phyloP scores from a whole-genome alignment of 2,113 vertebrate species.

The Cygnus atratus region DNA sequence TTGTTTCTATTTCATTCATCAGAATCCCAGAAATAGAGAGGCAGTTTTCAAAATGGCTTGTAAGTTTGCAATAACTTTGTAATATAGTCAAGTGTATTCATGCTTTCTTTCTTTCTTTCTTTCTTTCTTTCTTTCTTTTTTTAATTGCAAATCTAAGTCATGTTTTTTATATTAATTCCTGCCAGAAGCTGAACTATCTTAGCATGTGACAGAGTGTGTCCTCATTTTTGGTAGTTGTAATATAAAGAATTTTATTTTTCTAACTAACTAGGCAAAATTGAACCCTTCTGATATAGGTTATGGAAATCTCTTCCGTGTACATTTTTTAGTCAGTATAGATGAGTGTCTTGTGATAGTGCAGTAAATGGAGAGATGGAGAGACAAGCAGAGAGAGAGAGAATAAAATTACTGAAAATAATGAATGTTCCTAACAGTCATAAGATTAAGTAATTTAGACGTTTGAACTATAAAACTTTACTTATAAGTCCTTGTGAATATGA shows the following conservation, averaged over 20 bases:
- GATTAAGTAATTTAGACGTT: background rate
- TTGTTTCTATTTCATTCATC: background rate
- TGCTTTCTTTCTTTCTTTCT: too few species aligned
- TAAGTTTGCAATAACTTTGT: background rate
- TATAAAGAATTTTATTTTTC: background rate
- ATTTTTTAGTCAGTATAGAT: background rate
- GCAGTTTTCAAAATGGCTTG: background rate
- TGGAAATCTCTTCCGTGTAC: background rate
- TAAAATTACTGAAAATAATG: background rate
- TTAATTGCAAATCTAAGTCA: background rate
- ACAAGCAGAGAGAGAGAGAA: background rate
- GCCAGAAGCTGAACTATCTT: background rate
- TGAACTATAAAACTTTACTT: background rate
- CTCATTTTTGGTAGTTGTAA: background rate
- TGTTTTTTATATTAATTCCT: background rate
- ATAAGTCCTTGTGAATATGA: background rate
- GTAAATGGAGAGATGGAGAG: rapidly evolving
- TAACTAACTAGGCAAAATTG: background rate
- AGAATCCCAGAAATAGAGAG: background rate
- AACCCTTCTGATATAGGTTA: background rate
- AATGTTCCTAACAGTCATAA: background rate
- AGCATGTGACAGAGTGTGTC: background rate
- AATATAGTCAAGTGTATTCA: background rate
- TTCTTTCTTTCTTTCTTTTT: background rate
- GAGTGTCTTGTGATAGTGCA: background rate